These are phyloP conservation scores for Chorisops tibialis DNA, from an alignment of 2,888 invertebrate genomes.

Conservation along the genomic window DNA sequence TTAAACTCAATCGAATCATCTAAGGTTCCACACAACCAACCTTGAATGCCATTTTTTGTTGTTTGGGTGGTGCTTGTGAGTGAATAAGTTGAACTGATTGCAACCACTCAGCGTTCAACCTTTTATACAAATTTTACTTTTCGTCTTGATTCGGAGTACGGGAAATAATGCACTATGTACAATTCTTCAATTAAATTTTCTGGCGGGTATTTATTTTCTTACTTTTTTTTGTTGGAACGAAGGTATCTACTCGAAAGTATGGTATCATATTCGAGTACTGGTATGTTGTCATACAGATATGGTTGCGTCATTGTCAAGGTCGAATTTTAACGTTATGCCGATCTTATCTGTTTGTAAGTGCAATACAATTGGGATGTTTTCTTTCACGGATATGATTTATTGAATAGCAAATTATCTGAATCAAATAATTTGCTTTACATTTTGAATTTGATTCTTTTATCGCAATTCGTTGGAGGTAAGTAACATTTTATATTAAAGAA, in stretches of 20 bases:
- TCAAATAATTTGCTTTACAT: too few species aligned
- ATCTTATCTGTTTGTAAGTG: slow-evolving; percentile 9
- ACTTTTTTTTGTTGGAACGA: background rate
- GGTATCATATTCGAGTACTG: background rate
- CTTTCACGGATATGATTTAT: too few species aligned
- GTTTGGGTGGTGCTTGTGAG: slow-evolving; percentile 33
- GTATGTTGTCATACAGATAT: slow-evolving; percentile 8
- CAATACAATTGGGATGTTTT: background rate
- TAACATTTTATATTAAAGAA: too few species aligned
- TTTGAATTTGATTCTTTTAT: too few species aligned
- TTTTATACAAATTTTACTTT: slow-evolving; percentile 14
- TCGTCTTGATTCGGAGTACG: background rate
- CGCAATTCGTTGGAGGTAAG: too few species aligned
- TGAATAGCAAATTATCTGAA: too few species aligned
- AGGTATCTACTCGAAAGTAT: slow-evolving; percentile 1
- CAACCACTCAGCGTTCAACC: background rate
- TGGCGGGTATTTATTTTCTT: too few species aligned
- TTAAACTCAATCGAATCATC: background rate
- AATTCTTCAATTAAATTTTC: slow-evolving; percentile 3
- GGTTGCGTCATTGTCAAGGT: slow-evolving; percentile 24
- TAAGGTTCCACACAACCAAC: slow-evolving; percentile 33
- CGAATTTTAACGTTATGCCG: slow-evolving; percentile 2
- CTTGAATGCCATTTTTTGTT: slow-evolving; percentile 42
- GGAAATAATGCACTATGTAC: background rate
- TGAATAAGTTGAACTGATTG: slow-evolving; percentile 28